Percentiles rank a stretch among this genome's conserved stretches.
phyloP scores from a whole-genome alignment of 1,140 invertebrate genomes.

The Pogonus chalceus region DNA sequence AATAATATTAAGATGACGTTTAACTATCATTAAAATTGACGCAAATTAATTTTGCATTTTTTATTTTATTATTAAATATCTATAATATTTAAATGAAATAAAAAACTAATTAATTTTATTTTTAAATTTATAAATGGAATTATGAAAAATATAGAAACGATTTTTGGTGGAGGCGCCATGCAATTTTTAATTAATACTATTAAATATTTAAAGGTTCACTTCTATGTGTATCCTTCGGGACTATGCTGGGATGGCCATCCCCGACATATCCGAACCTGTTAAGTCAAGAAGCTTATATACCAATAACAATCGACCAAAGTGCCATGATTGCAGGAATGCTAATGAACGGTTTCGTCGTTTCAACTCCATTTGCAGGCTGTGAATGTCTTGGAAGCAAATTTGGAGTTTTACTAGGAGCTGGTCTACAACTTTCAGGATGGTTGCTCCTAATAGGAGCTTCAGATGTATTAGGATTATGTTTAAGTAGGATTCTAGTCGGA shows the following conservation, averaged over 20 bases:
- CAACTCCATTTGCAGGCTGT: not conserved
- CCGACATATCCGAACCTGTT: not conserved
- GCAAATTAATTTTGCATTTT: too few relatives aligned
- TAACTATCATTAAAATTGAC: too few relatives aligned
- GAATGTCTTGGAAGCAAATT: not conserved
- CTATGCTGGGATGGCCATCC: not conserved
- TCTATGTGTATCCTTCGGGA: not conserved
- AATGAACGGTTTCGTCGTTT: not conserved
- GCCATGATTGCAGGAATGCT: not conserved
- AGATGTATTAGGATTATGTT: not conserved
- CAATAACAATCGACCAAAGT: slow-evolving; percentile 1
- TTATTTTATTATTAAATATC: too few relatives aligned
- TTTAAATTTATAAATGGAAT: too few relatives aligned
- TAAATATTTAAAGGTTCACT: not conserved
- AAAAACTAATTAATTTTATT: too few relatives aligned
- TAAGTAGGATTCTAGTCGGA: not conserved
- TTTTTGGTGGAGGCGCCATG: too few relatives aligned
- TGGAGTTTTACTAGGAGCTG: not conserved
- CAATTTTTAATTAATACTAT: not conserved
- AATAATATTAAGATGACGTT: too few relatives aligned
- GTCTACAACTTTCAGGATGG: not conserved
- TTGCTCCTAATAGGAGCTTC: not conserved
- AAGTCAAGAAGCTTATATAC: not conserved
- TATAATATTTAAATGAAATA: too few relatives aligned
- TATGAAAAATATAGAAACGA: too few relatives aligned